Percentiles rank a stretch among this genome's conserved stretches.
Evolutionary conservation across 35 echinoderm and acorn worm genomes (phyloP).

Genomic region (Ptychodera flava): DNA sequence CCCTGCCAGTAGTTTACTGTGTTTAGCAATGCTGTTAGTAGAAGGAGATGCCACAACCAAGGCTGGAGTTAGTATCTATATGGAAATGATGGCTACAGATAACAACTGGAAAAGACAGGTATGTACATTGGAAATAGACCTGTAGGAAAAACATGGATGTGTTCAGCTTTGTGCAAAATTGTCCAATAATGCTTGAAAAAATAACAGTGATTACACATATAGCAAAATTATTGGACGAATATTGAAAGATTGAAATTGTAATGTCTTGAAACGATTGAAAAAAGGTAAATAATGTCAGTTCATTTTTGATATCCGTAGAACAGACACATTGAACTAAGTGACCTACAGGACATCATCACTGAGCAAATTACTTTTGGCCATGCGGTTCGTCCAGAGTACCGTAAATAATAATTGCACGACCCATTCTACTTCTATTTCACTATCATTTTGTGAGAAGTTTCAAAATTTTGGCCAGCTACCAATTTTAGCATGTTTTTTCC

Average conservation of each 20-base stretch:
- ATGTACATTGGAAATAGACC: too few species aligned
- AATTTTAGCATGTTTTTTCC: too few species aligned
- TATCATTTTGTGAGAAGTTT: too few species aligned
- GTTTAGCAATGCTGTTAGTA: constrained; percentile 61
- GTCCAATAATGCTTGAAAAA: not conserved
- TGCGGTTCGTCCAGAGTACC: too few species aligned
- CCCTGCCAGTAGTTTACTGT: constrained; percentile 68
- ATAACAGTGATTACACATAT: not conserved
- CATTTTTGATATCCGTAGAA: too few species aligned
- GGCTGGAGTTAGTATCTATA: constrained; percentile 70
- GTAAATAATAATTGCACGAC: too few species aligned
- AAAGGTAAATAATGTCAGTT: too few species aligned
- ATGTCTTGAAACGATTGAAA: not conserved
- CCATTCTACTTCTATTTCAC: too few species aligned
- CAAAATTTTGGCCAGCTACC: too few species aligned
- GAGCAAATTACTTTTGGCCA: too few species aligned
- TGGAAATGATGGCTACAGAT: constrained; percentile 70
- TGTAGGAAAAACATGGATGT: not conserved
- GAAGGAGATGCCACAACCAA: constrained; percentile 75
- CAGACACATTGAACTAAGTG: too few species aligned
- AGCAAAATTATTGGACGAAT: not conserved
- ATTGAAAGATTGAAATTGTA: not conserved
- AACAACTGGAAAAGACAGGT: constrained; percentile 67
- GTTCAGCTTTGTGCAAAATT: not conserved
- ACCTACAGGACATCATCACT: too few species aligned